Evolutionary conservation across 1,140 invertebrate genomes (phyloP).

Genomic region (Wasmannia auropunctata): DNA sequence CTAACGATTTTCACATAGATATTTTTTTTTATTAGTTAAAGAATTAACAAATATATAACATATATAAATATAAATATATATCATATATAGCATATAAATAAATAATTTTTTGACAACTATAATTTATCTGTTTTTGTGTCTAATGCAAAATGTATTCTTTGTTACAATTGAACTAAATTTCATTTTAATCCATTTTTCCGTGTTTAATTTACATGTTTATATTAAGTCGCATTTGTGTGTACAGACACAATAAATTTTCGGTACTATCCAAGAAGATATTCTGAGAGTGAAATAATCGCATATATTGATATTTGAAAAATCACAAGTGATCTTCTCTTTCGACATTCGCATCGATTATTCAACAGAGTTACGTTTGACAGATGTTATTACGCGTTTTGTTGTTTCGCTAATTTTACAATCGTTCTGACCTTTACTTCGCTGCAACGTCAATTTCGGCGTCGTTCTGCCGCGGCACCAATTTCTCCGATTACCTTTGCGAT

Average conservation of each 20-base stretch:
- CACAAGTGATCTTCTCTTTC: conserved; percentile 11
- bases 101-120: not conserved
- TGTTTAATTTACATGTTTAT: not conserved
- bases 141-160: not conserved
- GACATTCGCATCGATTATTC: not conserved
- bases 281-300: not conserved
- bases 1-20: not conserved
- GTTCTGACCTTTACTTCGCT: conserved; percentile 68
- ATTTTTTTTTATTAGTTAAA: not conserved
- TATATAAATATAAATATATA: too few relatives aligned
- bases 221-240: not conserved
- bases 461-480: not conserved
- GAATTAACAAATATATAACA: not conserved
- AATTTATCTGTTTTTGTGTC: not conserved
- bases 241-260: not conserved
- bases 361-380: conserved; percentile 29
- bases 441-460: conserved; percentile 36
- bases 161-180: not conserved
- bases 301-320: not conserved
- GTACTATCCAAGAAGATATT: not conserved
- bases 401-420: conserved; percentile 69
- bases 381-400: conserved; percentile 67
- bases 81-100: too few relatives aligned
- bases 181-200: not conserved
- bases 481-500: not conserved